Evolutionary conservation across 2,113 vertebrate species (phyloP).

Genomic region (Phrynosoma platyrhinos): DNA sequence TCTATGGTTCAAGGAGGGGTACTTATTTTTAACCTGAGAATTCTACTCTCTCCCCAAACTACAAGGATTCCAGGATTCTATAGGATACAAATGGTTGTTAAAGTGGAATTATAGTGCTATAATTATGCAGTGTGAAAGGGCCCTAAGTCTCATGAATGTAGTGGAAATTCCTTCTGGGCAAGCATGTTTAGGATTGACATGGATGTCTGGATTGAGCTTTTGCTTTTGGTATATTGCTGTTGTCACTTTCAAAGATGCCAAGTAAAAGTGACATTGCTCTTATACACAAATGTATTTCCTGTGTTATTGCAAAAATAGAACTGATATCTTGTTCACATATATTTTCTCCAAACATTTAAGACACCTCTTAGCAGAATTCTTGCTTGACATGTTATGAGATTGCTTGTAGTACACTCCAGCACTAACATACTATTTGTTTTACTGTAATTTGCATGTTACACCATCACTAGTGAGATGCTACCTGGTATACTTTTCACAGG

Average conservation of each 20-base stretch:
- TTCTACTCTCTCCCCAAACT: too few species aligned
- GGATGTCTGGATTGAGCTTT: slow-evolving; percentile 23
- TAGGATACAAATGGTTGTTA: too few species aligned
- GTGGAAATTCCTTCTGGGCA: background rate
- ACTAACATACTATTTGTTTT: slow-evolving; percentile 30
- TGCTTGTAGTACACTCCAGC: background rate
- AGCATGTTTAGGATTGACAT: background rate
- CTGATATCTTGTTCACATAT: background rate
- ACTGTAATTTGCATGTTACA: background rate
- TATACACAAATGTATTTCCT: slow-evolving; percentile 9
- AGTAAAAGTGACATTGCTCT: slow-evolving; percentile 23
- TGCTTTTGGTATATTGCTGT: slow-evolving; percentile 25
- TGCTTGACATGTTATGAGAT: background rate
- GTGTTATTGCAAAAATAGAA: slow-evolving; percentile 7
- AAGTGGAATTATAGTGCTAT: too few species aligned
- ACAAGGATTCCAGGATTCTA: too few species aligned
- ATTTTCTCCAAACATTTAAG: slow-evolving; percentile 20
- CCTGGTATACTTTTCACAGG: slow-evolving; percentile 52
- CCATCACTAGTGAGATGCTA: background rate
- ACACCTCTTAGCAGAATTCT: background rate
- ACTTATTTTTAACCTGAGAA: too few species aligned
- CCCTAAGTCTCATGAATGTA: background rate
- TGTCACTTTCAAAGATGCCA: background rate
- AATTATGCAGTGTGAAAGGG: too few species aligned
- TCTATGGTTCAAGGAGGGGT: too few species aligned